phyloP scores from a whole-genome alignment of 2,113 vertebrate species.

The Indicator maculatus region DNA sequence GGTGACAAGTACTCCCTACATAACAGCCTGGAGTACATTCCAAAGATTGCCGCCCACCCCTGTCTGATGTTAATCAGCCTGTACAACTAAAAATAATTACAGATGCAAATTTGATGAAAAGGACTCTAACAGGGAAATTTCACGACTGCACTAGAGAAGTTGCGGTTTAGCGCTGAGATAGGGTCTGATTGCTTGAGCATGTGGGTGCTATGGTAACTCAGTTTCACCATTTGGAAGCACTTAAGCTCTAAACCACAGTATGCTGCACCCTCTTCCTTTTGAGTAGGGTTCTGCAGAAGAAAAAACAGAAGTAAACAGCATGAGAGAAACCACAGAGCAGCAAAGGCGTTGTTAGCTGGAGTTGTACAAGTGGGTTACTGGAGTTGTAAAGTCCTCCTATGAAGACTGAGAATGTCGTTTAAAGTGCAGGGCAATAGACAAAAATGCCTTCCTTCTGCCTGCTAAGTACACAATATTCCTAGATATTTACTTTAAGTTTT shows the following conservation, averaged over 20 bases:
- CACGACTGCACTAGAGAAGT: conserved; percentile 77
- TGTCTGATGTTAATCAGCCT: neutral
- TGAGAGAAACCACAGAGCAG: conserved; percentile 74
- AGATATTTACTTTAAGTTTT: neutral
- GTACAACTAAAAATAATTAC: conserved; percentile 24
- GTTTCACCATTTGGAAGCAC: conserved; percentile 73
- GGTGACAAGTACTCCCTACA: neutral
- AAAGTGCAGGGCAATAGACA: neutral
- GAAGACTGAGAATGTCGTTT: neutral
- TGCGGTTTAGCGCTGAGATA: conserved; percentile 81
- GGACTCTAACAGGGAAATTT: conserved; percentile 30
- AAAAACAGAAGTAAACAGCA: conserved; percentile 74
- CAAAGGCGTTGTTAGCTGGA: conserved; percentile 24
- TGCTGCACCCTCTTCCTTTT: conserved; percentile 80
- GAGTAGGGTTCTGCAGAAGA: conserved; percentile 63
- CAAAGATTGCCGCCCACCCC: neutral
- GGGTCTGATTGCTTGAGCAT: conserved; percentile 65
- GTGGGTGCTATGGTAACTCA: conserved; percentile 79
- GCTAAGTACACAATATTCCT: neutral
- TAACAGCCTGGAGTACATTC: neutral
- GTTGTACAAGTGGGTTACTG: neutral
- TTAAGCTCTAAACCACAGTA: conserved; percentile 69
- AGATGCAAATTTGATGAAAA: conserved; percentile 23
- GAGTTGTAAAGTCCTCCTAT: neutral
- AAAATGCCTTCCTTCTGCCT: neutral